Evolutionary conservation across 2,888 invertebrate genomes (phyloP).

Genomic region (Drosophila bunnanda): DNA sequence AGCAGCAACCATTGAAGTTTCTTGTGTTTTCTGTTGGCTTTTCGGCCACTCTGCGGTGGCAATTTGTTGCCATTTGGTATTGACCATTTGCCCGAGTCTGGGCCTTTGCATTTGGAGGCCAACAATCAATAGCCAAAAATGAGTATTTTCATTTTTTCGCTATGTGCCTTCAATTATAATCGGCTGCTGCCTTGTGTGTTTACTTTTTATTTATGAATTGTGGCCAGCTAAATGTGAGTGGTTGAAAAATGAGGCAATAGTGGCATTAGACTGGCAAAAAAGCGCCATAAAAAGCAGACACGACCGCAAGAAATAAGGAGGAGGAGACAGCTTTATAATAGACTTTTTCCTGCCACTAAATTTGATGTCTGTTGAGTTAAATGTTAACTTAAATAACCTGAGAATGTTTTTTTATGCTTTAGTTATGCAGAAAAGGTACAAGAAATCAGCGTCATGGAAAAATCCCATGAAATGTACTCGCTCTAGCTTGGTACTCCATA

Average conservation of each 20-base stretch:
- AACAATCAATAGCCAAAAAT: conserved; percentile 39
- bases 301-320: conserved; percentile 19
- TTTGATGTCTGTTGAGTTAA: conserved; percentile 4
- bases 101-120: conserved; percentile 52
- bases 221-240: conserved; percentile 37
- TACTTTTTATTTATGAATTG: conserved; percentile 48
- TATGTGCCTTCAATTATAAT: conserved; percentile 53
- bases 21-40: conserved; percentile 16
- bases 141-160: conserved; percentile 4
- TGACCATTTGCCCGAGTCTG: conserved; percentile 32
- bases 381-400: conserved; percentile 4
- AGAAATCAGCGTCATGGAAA: conserved; percentile 15
- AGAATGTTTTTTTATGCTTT: conserved; percentile 3
- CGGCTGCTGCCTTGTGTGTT: conserved; percentile 51
- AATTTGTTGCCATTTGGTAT: conserved; percentile 41
- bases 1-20: conserved; percentile 26
- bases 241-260: conserved; percentile 43
- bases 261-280: conserved; percentile 9
- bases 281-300: conserved; percentile 23
- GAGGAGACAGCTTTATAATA: conserved; percentile 3
- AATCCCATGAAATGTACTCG: background rate
- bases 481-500: no score
- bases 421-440: background rate
- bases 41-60: conserved; percentile 15
- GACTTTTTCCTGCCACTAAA: conserved; percentile 1